These are phyloP conservation scores for Girardinichthys multiradiatus DNA, from an alignment of 2,113 vertebrate species.

Conservation along the genomic window DNA sequence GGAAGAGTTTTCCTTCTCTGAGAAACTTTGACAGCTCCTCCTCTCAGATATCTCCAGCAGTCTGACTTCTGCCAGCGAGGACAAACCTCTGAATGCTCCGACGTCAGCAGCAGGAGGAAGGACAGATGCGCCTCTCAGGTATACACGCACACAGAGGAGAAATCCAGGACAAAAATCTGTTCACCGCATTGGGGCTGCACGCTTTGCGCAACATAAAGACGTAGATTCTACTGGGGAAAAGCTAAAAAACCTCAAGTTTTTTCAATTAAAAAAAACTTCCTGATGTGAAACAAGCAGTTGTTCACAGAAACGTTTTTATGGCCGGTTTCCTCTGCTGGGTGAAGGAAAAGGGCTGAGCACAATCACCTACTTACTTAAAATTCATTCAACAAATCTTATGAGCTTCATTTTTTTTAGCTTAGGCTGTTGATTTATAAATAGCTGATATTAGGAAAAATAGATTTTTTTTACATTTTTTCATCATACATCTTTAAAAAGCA, in stretches of 20 bases:
- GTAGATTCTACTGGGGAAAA: not conserved
- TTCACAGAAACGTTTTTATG: not conserved
- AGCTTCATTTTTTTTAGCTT: too few relatives aligned
- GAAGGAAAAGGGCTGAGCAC: too few relatives aligned
- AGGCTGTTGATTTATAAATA: too few relatives aligned
- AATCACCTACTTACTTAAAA: too few relatives aligned
- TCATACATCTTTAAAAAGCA: too few relatives aligned
- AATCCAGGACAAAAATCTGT: not conserved
- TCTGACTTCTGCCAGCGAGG: conserved; percentile 16
- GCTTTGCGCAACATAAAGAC: not conserved
- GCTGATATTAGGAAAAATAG: too few relatives aligned
- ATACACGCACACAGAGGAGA: not conserved
- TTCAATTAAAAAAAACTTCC: conserved; percentile 1
- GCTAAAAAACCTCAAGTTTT: not conserved
- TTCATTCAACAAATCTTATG: too few relatives aligned
- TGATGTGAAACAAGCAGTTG: not conserved
- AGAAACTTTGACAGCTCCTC: conserved; percentile 82
- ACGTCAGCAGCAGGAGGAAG: conserved; percentile 74
- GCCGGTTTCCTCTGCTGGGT: not conserved
- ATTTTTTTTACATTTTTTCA: too few relatives aligned
- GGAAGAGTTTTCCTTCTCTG: conserved; percentile 30
- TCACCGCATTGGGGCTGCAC: not conserved
- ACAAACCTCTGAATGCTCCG: conserved; percentile 52
- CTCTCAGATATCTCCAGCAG: conserved; percentile 54
- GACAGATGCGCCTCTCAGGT: conserved; percentile 59